Evolutionary conservation across 2,113 vertebrate species (phyloP), one percentile per base, ranked within the genome.

Genomic region (Periophthalmodon schlosseri): DNA sequence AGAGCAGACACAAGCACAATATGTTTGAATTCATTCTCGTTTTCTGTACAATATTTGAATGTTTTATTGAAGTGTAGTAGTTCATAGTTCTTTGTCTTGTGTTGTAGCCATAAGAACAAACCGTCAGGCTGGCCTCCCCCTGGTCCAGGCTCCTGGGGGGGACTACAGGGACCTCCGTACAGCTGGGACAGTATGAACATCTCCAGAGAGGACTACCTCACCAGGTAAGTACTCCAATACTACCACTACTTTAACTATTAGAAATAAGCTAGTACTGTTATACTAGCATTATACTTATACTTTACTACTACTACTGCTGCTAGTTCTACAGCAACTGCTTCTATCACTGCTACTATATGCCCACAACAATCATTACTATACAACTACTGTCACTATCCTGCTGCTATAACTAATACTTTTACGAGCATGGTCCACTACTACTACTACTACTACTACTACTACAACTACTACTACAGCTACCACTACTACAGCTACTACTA

Each of bases 111-210:
- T 92, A 97, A 95, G 90, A 96, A 93, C 78, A 98, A 98, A 92
- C 94, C 96, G 80, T 94, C 96, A 28, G 96, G 95, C 90, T 99
- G 97, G 97, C 95, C 96, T 4, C 96, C 96, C 74, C 95, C 96
- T 11, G 84, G 86, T 74, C 93, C 95, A 6, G 95, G 95, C 84
- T 94, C 95, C 93, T 98, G 97, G 96, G 92, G 88, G 39, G 94
- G 95, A 91, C 95, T 96, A 82, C 96, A 96, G 94, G 96, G 95
- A 7, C 93, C 96, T 69, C 95, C 96, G 24, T 99, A 96, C 93
- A 96, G 95, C 91, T 98, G 97, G 97, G 97, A 98, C 90, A 94
- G 94, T 90, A 95, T 97, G 94, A 96, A 95, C 78, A 96, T 91
- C 92, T 93, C 92, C 93, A 94, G 96, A 39, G 91, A 92, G 91